Evolutionary conservation across 2,888 invertebrate species (phyloP).

Genomic region (Entomobrya proxima): DNA sequence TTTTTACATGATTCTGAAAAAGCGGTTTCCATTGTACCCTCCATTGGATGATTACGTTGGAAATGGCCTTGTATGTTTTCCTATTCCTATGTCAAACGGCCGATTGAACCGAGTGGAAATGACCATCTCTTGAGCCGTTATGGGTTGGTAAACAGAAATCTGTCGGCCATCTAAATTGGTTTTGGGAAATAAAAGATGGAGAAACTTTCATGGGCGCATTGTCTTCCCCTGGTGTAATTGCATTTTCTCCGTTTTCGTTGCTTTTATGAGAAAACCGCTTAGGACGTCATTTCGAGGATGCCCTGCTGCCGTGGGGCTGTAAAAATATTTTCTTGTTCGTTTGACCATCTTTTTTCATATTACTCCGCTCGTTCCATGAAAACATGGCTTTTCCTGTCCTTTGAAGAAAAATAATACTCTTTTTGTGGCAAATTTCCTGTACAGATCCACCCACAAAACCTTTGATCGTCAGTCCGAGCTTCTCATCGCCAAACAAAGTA

Average conservation of each 20-base stretch:
- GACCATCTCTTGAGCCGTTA: not conserved
- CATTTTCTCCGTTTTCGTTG: not conserved
- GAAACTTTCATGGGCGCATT: constrained; percentile 31
- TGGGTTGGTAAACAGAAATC: constrained; percentile 58
- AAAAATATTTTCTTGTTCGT: constrained; percentile 8
- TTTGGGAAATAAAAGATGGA: constrained; percentile 15
- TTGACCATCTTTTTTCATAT: not conserved
- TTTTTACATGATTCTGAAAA: constrained; percentile 16
- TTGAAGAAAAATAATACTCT: not conserved
- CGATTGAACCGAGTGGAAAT: constrained; percentile 1
- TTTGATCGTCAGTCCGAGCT: constrained; percentile 67
- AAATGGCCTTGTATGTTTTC: not conserved
- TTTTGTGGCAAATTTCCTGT: constrained; percentile 20
- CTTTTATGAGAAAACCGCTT: not conserved
- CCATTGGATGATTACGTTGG: not conserved
- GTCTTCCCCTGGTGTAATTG: constrained; percentile 19
- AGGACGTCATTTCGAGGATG: not conserved
- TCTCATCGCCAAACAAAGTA: constrained; percentile 67
- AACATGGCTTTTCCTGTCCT: not conserved
- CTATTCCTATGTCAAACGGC: not conserved
- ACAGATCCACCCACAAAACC: constrained; percentile 67
- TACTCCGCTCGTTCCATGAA: not conserved
- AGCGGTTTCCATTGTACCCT: not conserved
- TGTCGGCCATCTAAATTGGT: constrained; percentile 52
- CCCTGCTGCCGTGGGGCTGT: not conserved